These are phyloP conservation scores for Neoarius graeffei DNA, from an alignment of 2,113 vertebrate genomes.

Conservation along the genomic window DNA sequence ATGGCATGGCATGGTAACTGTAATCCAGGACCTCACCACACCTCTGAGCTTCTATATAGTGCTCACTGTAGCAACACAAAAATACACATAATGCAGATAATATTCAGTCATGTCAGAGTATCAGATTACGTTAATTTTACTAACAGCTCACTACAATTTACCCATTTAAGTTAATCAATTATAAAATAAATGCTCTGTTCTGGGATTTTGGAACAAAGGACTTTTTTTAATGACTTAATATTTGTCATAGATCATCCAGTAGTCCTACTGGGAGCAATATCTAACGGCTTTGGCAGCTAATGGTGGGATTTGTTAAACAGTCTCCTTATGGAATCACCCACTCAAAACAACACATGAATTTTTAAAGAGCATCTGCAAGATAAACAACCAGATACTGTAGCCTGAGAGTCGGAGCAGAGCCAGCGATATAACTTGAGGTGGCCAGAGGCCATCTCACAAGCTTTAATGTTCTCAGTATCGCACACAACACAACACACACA, in stretches of 20 bases:
- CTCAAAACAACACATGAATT: conserved; percentile 38
- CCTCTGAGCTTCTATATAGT: not conserved
- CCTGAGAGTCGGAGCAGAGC: conserved; percentile 5
- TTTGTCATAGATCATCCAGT: conserved; percentile 36
- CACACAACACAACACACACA: conserved; percentile 4
- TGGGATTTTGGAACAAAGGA: conserved; percentile 29
- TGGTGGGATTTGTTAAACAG: conserved; percentile 43
- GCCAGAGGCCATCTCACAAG: conserved; percentile 19
- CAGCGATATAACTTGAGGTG: conserved; percentile 24
- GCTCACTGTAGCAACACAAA: not conserved
- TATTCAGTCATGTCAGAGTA: not conserved
- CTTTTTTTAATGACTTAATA: conserved; percentile 17
- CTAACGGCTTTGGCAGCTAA: conserved; percentile 28
- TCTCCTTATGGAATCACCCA: conserved; percentile 31
- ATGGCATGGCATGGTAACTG: too few relatives aligned
- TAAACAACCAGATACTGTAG: conserved; percentile 34
- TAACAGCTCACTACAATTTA: not conserved
- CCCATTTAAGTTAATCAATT: conserved; percentile 16
- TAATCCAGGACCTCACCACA: not conserved
- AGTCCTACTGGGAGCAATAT: conserved; percentile 36
- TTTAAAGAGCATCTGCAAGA: conserved; percentile 42
- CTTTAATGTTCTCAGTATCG: conserved; percentile 32
- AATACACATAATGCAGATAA: not conserved
- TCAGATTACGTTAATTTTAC: not conserved
- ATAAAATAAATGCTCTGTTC: conserved; percentile 4